Percentiles rank a stretch among this genome's conserved stretches.
Evolutionary conservation across 2,888 invertebrate species (phyloP).

Genomic region (Stenodema calcarata): DNA sequence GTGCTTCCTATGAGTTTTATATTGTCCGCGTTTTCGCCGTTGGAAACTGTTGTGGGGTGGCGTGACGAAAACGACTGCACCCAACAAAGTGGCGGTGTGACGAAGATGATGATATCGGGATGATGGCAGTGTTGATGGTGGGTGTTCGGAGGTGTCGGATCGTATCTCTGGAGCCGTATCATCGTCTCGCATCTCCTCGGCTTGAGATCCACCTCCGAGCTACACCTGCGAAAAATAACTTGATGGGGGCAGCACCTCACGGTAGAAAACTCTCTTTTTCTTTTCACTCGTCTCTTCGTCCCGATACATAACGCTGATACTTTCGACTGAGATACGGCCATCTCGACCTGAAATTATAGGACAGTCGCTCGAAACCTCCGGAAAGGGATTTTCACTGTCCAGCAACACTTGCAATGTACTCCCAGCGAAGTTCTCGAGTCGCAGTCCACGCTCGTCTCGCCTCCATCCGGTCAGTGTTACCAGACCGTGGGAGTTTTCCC

Average conservation of each 20-base stretch:
- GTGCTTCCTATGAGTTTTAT: too few relatives aligned
- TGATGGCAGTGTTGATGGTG: background rate
- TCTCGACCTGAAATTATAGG: conserved; percentile 23
- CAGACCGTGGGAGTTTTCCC: too few relatives aligned
- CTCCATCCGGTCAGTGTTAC: too few relatives aligned
- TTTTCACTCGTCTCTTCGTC: too few relatives aligned
- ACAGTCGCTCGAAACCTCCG: background rate
- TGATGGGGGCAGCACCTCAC: conserved; percentile 1
- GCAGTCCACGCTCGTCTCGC: too few relatives aligned
- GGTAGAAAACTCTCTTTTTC: background rate
- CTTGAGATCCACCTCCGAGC: background rate
- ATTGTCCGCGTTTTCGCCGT: too few relatives aligned
- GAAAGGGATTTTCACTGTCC: background rate
- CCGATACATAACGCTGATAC: too few relatives aligned
- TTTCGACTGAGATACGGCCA: background rate
- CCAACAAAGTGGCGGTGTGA: background rate
- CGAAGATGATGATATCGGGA: background rate
- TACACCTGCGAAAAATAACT: conserved; percentile 34
- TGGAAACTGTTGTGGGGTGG: too few relatives aligned
- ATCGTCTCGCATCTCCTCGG: background rate
- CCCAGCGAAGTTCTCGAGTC: too few relatives aligned
- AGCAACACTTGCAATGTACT: too few relatives aligned
- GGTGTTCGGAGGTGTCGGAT: background rate
- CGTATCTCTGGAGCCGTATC: background rate
- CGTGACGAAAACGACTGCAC: too few relatives aligned